phyloP scores from a whole-genome alignment of 2,888 invertebrate genomes.

The Osmoderma eremita region DNA sequence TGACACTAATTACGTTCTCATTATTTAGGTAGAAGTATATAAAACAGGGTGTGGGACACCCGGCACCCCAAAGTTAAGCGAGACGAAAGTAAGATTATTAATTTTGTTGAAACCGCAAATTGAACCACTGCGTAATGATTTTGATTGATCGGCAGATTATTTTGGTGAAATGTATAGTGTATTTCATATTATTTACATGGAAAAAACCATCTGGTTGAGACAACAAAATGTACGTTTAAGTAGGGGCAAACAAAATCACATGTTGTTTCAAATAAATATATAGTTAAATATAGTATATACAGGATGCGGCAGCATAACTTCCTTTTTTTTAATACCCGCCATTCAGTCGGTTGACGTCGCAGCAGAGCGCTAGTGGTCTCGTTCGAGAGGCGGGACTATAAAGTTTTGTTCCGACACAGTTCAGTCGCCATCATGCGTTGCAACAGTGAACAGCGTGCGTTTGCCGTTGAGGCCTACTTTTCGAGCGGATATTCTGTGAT shows the following conservation, averaged over 20 bases:
- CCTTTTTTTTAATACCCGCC: neutral
- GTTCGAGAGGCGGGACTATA: no score
- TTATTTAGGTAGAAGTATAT: neutral
- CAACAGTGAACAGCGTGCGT: conserved; percentile 38
- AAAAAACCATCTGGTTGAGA: neutral
- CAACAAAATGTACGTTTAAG: no score
- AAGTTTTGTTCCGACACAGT: no score
- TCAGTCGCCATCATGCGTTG: conserved; percentile 22
- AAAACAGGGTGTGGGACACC: neutral
- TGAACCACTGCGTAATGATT: no score
- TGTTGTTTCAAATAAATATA: no score
- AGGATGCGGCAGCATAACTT: neutral
- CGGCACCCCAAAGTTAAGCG: neutral
- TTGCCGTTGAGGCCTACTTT: conserved; percentile 40
- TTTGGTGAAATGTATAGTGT: neutral
- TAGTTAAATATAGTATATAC: no score
- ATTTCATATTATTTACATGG: neutral
- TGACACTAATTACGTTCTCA: neutral
- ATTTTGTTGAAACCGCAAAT: no score
- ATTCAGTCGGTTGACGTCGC: conserved; percentile 9
- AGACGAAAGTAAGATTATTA: no score
- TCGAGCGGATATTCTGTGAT: conserved; percentile 35
- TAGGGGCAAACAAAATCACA: no score
- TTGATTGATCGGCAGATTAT: no score
- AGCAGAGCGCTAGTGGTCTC: no score